These are phyloP conservation scores for Ceyx margarethae DNA, from an alignment of 2,113 vertebrate species.

Conservation along the genomic window DNA sequence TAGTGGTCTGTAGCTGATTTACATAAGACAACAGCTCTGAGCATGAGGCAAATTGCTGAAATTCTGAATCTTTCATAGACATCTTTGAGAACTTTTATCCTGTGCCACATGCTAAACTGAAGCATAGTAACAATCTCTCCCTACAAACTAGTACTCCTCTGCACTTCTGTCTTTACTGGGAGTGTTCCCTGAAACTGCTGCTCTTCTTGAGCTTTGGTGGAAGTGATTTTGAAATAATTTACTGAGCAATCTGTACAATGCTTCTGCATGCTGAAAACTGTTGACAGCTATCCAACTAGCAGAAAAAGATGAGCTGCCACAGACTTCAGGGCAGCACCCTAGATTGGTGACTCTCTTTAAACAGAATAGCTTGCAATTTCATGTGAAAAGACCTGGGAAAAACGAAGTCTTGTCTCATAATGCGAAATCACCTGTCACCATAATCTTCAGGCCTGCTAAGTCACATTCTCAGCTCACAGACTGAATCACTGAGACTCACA, in stretches of 20 bases:
- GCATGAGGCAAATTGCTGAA: background rate
- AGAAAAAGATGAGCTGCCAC: background rate
- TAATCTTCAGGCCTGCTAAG: background rate
- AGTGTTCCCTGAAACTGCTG: background rate
- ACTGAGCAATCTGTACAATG: background rate
- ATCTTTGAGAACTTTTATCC: background rate
- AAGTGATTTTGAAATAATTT: background rate
- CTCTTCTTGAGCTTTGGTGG: background rate
- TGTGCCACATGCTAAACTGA: background rate
- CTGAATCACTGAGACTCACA: background rate
- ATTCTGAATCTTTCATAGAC: background rate
- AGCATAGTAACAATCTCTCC: background rate
- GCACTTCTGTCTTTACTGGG: background rate
- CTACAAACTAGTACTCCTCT: background rate
- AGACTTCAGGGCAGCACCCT: background rate
- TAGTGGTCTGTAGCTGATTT: background rate
- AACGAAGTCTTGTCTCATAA: background rate
- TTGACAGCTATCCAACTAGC: background rate
- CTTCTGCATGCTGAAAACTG: background rate
- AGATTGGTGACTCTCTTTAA: background rate
- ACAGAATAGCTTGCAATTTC: background rate
- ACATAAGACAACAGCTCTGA: background rate
- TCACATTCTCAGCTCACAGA: background rate
- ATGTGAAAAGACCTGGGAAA: background rate
- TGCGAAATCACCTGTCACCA: background rate